Evolutionary conservation across 1,140 invertebrate species (phyloP).

Genomic region (Anadara kagoshimensis): DNA sequence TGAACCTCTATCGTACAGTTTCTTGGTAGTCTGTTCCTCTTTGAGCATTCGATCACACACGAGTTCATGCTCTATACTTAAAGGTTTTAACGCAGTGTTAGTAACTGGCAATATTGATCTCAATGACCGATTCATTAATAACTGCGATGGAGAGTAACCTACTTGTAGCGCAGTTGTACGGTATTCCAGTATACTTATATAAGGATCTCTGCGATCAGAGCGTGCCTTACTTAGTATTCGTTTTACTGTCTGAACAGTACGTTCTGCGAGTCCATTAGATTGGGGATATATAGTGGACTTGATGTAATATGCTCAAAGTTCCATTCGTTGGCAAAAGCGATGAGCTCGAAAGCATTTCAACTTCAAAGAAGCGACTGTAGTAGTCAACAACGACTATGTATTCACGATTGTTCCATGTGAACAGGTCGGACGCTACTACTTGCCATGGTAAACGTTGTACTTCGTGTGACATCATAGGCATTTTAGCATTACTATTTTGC

Average conservation of each 20-base stretch:
- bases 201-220: no score
- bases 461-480: no score
- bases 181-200: constrained; percentile 40
- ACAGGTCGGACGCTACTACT: neutral
- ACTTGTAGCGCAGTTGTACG: constrained; percentile 29
- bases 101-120: constrained; percentile 9
- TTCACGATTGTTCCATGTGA: constrained; percentile 1
- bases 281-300: no score
- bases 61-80: neutral
- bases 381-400: constrained; percentile 49
- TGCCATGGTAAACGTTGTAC: no score
- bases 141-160: constrained; percentile 32
- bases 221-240: no score
- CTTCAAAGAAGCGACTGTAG: constrained; percentile 42
- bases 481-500: no score
- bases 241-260: no score
- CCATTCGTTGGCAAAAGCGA: constrained; percentile 26
- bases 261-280: no score
- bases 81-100: neutral
- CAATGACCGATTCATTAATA: constrained; percentile 29
- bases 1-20: constrained; percentile 2
- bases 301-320: constrained; percentile 34
- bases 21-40: neutral
- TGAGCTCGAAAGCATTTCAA: constrained; percentile 32
- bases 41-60: neutral